A percentile compares a stretch with the other conserved stretches of the same genome.
Conservation (phyloP, 1,140 invertebrate species). For the Caenorhabditis remanei region DNA sequence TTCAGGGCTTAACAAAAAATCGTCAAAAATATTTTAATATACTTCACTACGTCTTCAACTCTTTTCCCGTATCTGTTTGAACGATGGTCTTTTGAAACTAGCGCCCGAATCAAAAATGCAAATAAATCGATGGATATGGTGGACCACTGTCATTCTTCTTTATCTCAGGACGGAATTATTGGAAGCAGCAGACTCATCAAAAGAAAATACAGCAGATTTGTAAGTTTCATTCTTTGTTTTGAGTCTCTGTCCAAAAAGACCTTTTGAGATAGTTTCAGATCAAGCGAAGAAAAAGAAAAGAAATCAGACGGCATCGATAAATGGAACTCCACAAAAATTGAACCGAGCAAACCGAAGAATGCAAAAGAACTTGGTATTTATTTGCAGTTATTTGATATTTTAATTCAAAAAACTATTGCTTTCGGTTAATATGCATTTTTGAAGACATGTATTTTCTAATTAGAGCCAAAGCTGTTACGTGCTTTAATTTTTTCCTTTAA, state of each 20-base stretch:
- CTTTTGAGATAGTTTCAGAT: slow-evolving; percentile 8
- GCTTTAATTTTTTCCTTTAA: background rate
- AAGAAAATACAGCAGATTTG: slow-evolving; percentile 5
- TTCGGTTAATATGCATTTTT: too few relatives aligned
- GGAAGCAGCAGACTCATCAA: background rate
- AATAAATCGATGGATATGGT: slow-evolving; percentile 59
- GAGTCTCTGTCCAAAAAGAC: too few relatives aligned
- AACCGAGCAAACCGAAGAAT: slow-evolving; percentile 7
- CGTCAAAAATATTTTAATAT: background rate
- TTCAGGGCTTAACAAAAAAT: background rate
- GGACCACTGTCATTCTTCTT: slow-evolving; percentile 55
- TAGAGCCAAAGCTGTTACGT: too few relatives aligned
- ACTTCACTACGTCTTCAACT: background rate
- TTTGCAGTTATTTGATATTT: too few relatives aligned
- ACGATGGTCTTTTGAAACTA: slow-evolving; percentile 45
- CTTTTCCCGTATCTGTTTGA: background rate
- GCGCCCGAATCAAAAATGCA: slow-evolving; percentile 3
- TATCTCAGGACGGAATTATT: slow-evolving; percentile 32
- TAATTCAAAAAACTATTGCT: too few relatives aligned
- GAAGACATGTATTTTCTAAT: too few relatives aligned
- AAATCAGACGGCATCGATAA: background rate
- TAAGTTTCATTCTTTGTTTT: background rate
- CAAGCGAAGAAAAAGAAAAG: slow-evolving; percentile 17
- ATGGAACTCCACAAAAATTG: slow-evolving; percentile 21
- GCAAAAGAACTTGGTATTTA: slow-evolving; percentile 48